Percentiles rank a stretch among this genome's conserved stretches.
Evolutionary conservation across 2,888 invertebrate genomes (phyloP).

Genomic region (Chloroclystis v-ata): DNA sequence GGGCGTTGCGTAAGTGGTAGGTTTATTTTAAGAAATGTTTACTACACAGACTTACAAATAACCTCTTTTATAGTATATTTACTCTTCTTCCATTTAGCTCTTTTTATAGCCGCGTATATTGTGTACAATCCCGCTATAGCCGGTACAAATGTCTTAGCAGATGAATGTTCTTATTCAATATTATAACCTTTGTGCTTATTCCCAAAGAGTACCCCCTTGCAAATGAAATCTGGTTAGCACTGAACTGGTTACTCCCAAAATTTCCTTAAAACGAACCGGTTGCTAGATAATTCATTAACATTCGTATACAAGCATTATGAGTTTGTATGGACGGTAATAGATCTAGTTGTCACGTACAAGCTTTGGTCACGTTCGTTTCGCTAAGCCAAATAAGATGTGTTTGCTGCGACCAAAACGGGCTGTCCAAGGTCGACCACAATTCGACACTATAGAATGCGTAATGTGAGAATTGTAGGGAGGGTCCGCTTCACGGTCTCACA

Average conservation of each 20-base stretch:
- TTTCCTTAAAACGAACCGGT: constrained; percentile 4
- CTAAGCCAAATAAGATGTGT: constrained; percentile 54
- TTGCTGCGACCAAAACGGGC: constrained; percentile 54
- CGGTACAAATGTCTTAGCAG: constrained; percentile 1
- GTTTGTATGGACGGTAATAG: constrained; percentile 6
- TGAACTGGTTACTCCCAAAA: constrained; percentile 8
- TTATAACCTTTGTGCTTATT: too few species aligned
- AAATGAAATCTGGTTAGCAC: constrained; percentile 4
- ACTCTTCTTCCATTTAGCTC: too few species aligned
- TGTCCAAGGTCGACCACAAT: constrained; percentile 54
- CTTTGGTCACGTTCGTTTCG: constrained; percentile 51
- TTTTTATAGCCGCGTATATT: not conserved
- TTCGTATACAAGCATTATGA: not conserved
- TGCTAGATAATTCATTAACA: constrained; percentile 1
- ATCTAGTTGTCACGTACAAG: constrained; percentile 35
- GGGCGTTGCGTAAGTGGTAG: too few species aligned
- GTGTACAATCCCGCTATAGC: not conserved
- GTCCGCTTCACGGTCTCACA: constrained; percentile 20
- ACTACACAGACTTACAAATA: too few species aligned
- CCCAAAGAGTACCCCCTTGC: too few species aligned
- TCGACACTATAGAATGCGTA: constrained; percentile 26
- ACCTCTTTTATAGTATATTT: too few species aligned
- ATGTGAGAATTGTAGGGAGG: constrained; percentile 27
- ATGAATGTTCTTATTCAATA: too few species aligned
- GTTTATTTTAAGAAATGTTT: too few species aligned